Conservation (phyloP, 2,888 invertebrate species). For the Polymixis flavicincta region DNA sequence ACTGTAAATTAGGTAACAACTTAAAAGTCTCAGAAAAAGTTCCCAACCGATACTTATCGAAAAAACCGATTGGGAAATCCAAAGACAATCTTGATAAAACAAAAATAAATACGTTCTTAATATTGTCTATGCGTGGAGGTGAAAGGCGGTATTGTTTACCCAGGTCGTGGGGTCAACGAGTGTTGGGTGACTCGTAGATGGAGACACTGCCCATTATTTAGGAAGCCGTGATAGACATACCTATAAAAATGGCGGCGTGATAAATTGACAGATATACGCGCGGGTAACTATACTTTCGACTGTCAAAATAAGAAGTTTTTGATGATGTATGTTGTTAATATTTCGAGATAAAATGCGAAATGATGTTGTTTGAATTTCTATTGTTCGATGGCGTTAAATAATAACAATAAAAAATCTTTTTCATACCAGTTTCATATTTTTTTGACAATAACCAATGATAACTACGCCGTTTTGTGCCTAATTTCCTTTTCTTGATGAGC, state of each 20-base stretch:
- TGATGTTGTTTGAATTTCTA: conserved; percentile 47
- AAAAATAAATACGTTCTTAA: conserved; percentile 70
- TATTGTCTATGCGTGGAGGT: conserved; percentile 68
- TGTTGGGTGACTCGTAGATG: conserved; percentile 61
- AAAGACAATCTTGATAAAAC: conserved; percentile 66
- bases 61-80: conserved; percentile 60
- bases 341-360: conserved; percentile 47
- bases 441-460: not conserved
- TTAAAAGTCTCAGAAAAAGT: conserved; percentile 9
- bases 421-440: not conserved
- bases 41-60: conserved; percentile 45
- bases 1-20: conserved; percentile 17
- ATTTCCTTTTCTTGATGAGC: not conserved
- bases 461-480: not conserved
- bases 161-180: conserved; percentile 67
- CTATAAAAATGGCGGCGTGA: conserved; percentile 64
- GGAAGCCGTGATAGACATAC: conserved; percentile 63
- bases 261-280: conserved; percentile 66
- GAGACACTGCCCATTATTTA: conserved; percentile 67
- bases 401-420: conserved; percentile 30
- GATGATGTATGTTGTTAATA: conserved; percentile 56
- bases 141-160: conserved; percentile 72
- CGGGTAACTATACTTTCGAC: conserved; percentile 62
- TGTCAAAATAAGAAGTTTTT: conserved; percentile 51
- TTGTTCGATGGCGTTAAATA: conserved; percentile 44